phyloP scores from a whole-genome alignment of 2,797 vertebrate species.

The Cephalopachus bancanus region DNA sequence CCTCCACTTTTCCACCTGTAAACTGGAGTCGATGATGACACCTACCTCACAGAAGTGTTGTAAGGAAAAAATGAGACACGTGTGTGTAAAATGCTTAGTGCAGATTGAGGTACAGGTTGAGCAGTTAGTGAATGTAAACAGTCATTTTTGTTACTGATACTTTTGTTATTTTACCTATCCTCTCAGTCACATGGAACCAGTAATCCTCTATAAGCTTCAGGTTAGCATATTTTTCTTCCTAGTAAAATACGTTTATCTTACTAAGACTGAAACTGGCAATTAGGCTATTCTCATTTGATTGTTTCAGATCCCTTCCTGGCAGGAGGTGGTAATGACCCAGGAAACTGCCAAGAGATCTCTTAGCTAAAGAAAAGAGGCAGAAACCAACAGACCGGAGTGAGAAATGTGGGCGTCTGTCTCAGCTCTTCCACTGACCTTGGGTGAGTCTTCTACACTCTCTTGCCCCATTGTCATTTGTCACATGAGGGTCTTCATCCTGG shows the following conservation, averaged over 20 bases:
- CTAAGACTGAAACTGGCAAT: background rate
- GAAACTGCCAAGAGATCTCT: background rate
- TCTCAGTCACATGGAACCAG: background rate
- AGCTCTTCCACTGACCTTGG: background rate
- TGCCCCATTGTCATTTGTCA: background rate
- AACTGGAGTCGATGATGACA: background rate
- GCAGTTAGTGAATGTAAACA: background rate
- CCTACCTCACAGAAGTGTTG: background rate
- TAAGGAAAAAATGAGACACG: background rate
- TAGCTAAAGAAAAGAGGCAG: background rate
- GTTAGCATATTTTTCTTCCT: background rate
- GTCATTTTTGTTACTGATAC: no score
- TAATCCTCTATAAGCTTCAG: background rate
- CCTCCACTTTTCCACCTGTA: background rate
- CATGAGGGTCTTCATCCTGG: background rate
- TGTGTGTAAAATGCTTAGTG: accelerated
- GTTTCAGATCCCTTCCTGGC: background rate
- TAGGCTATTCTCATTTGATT: background rate
- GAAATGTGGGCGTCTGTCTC: background rate
- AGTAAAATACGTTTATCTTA: background rate
- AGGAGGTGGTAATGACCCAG: background rate
- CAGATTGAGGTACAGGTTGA: accelerated
- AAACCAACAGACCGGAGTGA: background rate
- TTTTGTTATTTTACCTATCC: background rate
- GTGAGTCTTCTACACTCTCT: background rate